These are phyloP conservation scores for Bubo bubo DNA, from an alignment of 2,113 vertebrate genomes.

Conservation along the genomic window DNA sequence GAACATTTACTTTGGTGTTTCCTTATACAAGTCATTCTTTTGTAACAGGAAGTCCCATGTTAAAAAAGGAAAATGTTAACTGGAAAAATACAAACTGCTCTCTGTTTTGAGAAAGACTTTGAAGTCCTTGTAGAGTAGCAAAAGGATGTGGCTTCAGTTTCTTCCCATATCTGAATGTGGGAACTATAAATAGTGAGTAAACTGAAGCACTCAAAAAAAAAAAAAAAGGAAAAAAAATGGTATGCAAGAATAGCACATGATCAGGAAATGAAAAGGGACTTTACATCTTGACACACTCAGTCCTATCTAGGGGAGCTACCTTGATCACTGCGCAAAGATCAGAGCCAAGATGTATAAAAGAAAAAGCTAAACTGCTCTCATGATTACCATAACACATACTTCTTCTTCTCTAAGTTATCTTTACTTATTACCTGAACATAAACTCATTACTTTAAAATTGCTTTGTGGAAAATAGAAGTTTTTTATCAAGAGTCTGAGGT, in stretches of 20 bases:
- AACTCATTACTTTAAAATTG: background rate
- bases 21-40: background rate
- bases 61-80: conserved; percentile 1
- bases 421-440: background rate
- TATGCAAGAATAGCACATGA: background rate
- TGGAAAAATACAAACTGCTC: conserved; percentile 1
- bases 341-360: background rate
- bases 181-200: background rate
- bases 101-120: conserved; percentile 14
- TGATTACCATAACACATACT: background rate
- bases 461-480: background rate
- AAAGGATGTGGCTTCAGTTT: conserved; percentile 19
- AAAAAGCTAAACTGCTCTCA: background rate
- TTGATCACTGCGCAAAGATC: background rate
- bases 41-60: background rate
- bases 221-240: background rate
- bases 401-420: background rate
- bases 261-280: background rate
- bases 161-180: conserved; percentile 11
- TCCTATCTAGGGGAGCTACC: background rate
- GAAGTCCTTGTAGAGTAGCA: background rate
- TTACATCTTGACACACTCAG: background rate
- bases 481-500: background rate
- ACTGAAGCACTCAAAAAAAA: background rate
- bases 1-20: background rate